phyloP scores from a whole-genome alignment of 1,140 invertebrate species.

The Drosophila sechellia region DNA sequence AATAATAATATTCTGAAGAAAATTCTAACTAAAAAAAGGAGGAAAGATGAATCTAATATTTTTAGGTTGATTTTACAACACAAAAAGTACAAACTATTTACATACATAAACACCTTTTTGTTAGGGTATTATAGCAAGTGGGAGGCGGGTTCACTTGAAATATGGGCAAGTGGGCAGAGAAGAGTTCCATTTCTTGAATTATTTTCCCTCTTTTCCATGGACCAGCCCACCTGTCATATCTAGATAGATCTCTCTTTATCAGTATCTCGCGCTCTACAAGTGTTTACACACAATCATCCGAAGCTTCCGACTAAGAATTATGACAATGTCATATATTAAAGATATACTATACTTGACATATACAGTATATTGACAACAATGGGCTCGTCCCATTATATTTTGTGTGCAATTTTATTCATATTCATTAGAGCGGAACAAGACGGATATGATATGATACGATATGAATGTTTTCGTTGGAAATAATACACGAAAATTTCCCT shows the following conservation, averaged over 20 bases:
- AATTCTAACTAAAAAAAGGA: no score
- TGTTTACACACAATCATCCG: conserved; percentile 39
- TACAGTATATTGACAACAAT: conserved; percentile 45
- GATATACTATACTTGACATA: not conserved
- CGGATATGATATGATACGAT: conserved; percentile 37
- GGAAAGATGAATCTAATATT: no score
- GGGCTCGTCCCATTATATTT: conserved; percentile 45
- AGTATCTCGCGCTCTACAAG: conserved; percentile 38
- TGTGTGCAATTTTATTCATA: conserved; percentile 28
- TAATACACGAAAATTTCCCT: conserved; percentile 5
- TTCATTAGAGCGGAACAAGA: conserved; percentile 56
- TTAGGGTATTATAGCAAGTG: conserved; percentile 11
- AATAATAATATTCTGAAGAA: no score
- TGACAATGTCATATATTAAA: conserved; percentile 56
- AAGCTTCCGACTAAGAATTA: conserved; percentile 63
- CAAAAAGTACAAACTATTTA: no score
- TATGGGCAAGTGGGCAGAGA: conserved; percentile 68
- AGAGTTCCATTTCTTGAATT: conserved; percentile 14
- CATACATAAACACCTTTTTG: not conserved
- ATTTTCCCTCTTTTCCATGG: conserved; percentile 12
- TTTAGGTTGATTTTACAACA: not conserved
- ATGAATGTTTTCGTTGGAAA: conserved; percentile 30
- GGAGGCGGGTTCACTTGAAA: conserved; percentile 30
- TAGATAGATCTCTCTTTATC: conserved; percentile 44
- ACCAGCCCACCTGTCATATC: conserved; percentile 55